phyloP scores from a whole-genome alignment of 1,140 invertebrate species.

The Drosophila triauraria region DNA sequence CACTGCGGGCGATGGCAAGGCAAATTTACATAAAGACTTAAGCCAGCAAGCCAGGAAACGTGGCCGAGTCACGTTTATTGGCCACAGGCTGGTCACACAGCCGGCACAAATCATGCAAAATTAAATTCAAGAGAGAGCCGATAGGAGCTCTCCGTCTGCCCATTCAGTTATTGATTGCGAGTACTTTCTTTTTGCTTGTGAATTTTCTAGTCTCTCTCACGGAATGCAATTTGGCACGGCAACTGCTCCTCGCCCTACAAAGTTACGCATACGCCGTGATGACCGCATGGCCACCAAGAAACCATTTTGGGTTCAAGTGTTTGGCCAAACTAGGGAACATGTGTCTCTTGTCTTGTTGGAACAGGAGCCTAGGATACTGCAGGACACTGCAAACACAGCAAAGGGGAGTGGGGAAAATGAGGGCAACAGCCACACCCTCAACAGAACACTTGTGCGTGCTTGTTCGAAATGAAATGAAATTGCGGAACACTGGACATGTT shows the following conservation, averaged over 20 bases:
- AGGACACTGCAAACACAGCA: constrained; percentile 17
- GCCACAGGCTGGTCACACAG: constrained; percentile 61
- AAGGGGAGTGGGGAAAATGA: no score
- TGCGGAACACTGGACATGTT: constrained; percentile 30
- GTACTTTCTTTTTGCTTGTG: constrained; percentile 8
- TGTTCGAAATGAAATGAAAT: constrained; percentile 14
- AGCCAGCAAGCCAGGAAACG: constrained; percentile 62
- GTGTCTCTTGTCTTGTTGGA: constrained; percentile 35
- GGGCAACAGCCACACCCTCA: background rate
- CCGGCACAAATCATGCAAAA: constrained; percentile 59
- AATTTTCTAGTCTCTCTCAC: constrained; percentile 6
- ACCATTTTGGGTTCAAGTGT: constrained; percentile 36
- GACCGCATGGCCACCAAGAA: constrained; percentile 20
- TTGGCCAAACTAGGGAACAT: constrained; percentile 38
- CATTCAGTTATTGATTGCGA: constrained; percentile 46
- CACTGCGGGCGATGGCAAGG: constrained; percentile 2
- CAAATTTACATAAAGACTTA: constrained; percentile 67
- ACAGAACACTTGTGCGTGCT: constrained; percentile 11
- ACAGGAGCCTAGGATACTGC: constrained; percentile 23
- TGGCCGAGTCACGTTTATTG: constrained; percentile 76
- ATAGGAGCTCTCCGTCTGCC: constrained; percentile 3
- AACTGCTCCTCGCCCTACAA: background rate
- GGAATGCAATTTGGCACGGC: constrained; percentile 35
- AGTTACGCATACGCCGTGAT: constrained; percentile 47
- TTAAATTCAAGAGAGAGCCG: constrained; percentile 43